phyloP scores from a whole-genome alignment of 1,140 invertebrate genomes.

The Lamellibrachia luymesi region DNA sequence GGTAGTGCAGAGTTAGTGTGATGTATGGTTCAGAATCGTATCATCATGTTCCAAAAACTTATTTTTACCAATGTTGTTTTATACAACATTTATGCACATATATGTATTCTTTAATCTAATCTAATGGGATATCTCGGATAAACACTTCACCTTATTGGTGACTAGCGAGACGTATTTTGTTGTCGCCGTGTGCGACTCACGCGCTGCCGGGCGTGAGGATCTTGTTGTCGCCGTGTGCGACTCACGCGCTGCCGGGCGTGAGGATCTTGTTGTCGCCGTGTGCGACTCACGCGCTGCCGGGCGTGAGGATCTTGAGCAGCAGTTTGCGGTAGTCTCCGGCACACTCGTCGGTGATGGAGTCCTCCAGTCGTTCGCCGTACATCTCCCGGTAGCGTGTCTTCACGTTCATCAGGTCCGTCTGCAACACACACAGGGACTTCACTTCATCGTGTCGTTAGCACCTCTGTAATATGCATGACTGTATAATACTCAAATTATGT shows the following conservation, averaged over 20 bases:
- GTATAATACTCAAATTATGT: too few relatives aligned
- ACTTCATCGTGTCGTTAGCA: neutral
- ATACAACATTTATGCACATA: too few relatives aligned
- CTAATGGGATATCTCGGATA: neutral
- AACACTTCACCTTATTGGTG: neutral
- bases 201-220: neutral
- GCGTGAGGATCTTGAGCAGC: neutral
- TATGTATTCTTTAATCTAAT: neutral
- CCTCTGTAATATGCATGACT: too few relatives aligned
- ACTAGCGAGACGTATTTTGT: neutral
- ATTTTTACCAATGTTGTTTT: too few relatives aligned
- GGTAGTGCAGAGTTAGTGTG: too few relatives aligned
- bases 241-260: neutral
- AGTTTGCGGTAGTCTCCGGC: slow-evolving; percentile 6
- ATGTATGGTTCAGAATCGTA: too few relatives aligned
- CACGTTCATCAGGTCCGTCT: neutral
- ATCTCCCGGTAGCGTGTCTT: neutral
- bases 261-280: neutral
- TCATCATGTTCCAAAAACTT: too few relatives aligned
- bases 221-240: too few relatives aligned
- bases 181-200: neutral
- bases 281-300: neutral
- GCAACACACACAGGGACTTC: neutral
- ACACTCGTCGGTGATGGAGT: neutral
- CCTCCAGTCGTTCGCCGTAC: neutral